Evolutionary conservation across 2,888 invertebrate genomes (phyloP), one percentile per base, ranked within the genome.

Genomic region (Yponomeuta malinellus): DNA sequence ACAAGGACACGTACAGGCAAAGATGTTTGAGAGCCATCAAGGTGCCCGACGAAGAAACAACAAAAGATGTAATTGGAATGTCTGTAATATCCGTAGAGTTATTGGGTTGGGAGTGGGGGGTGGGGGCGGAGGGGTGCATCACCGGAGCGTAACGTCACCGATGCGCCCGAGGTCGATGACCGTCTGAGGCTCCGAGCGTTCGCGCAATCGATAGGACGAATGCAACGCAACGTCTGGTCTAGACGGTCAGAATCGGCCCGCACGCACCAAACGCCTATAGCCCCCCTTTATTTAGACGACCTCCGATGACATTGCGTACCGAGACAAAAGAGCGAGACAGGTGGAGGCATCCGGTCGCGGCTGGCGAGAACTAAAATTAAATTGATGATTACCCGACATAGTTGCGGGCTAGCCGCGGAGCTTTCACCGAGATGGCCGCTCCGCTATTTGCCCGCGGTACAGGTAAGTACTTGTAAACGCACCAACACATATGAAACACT

Each of bases 121-220:
- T 63, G 48, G 33, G n/a, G 70, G 66, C 48, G 29, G 86, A 86
- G 83, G 87, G 86, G 90, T 90, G 90, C 89, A 89, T 88, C 91
- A 88, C 81, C 89, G 84, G 81, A 90, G 90, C 90, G 90, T 85
- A 90, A 90, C 91, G 91, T 92, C 91, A 91, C 88, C 90, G 90
- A 91, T 89, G 91, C 90, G 89, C 88, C 87, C 87, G 84, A 82
- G 65, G 90, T 91, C 90, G 87, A 83, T 80, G 91, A 90, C 90
- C 91, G 90, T 88, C 90, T 89, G 87, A 88, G 85, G 88, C 85
- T 84, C 80, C 69, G 64, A 59, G 52, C 52, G 52, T 12, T 48
- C 64, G 87, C 87, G 86, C 89, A 88, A 92, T 92, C 91, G 91
- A 92, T 92, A 87, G 89, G 86, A 86, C 91, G 87, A 43, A 88